These are phyloP conservation scores for Dryobotodes eremita DNA, from an alignment of 2,888 invertebrate species.

Conservation along the genomic window DNA sequence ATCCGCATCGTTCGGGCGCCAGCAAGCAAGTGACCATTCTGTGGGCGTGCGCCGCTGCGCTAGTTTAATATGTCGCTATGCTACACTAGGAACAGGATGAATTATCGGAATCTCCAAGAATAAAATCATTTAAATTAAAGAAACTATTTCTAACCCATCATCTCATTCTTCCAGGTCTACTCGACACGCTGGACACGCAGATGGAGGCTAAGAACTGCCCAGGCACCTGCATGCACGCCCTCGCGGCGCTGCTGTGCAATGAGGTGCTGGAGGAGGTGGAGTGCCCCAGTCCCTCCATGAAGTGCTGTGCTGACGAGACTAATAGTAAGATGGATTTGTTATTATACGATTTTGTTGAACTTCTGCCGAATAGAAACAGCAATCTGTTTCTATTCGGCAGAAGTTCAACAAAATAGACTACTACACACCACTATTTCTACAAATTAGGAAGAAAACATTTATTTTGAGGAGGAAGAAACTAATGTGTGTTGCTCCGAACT, in stretches of 20 bases:
- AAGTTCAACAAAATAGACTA: too few species aligned
- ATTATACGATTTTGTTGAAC: background rate
- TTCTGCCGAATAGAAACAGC: background rate
- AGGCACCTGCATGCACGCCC: conserved; percentile 96
- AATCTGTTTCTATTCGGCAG: too few species aligned
- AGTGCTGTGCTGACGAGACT: conserved; percentile 95
- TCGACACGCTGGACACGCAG: conserved; percentile 96
- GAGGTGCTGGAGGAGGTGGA: conserved; percentile 95
- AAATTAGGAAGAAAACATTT: background rate
- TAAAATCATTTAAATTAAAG: too few species aligned
- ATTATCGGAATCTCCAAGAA: too few species aligned
- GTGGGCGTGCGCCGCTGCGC: too few species aligned
- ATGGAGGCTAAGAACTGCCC: conserved; percentile 96
- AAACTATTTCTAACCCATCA: background rate
- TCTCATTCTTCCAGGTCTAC: conserved; percentile 91
- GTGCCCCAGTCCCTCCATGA: conserved; percentile 95
- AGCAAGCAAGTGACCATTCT: too few species aligned
- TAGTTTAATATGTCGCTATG: too few species aligned
- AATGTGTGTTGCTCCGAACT: background rate
- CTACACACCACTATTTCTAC: background rate
- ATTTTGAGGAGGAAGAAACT: background rate
- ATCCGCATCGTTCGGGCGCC: too few species aligned
- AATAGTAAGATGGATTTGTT: conserved; percentile 85
- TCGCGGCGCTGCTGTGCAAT: conserved; percentile 96
- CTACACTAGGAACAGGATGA: too few species aligned